Conservation (phyloP, 1,140 invertebrate genomes). For the Rhopalosiphum maidis region DNA sequence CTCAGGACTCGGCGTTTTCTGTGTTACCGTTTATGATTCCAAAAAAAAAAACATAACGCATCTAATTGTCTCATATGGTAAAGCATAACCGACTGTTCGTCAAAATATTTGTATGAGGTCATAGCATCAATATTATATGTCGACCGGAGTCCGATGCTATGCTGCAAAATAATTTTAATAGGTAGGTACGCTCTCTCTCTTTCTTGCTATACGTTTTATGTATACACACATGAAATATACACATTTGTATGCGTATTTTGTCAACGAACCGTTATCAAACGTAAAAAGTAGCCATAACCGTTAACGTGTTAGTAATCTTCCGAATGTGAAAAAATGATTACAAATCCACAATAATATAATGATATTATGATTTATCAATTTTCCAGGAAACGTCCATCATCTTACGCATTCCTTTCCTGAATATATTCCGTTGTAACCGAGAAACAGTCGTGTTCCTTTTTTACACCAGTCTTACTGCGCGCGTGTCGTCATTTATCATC, state of each 20-base stretch:
- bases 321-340: neutral
- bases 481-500: constrained; percentile 35
- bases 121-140: neutral
- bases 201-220: neutral
- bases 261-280: neutral
- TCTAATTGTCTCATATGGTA: too few species aligned
- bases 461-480: neutral
- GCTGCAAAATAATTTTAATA: neutral
- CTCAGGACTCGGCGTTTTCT: too few species aligned
- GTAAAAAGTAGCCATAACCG: neutral
- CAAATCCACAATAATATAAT: neutral
- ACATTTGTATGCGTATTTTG: neutral
- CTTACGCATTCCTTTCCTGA: neutral
- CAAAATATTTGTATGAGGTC: neutral
- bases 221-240: neutral
- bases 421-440: neutral
- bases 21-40: too few species aligned
- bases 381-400: neutral
- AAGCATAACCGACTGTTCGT: neutral
- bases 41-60: too few species aligned
- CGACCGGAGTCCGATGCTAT: too few species aligned
- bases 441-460: neutral
- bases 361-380: constrained; percentile 25
- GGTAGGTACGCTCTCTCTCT: neutral
- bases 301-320: neutral